A percentile compares a stretch with the other conserved stretches of the same genome.
phyloP scores from a whole-genome alignment of 2,888 invertebrate species.

The Oligia latruncula region DNA sequence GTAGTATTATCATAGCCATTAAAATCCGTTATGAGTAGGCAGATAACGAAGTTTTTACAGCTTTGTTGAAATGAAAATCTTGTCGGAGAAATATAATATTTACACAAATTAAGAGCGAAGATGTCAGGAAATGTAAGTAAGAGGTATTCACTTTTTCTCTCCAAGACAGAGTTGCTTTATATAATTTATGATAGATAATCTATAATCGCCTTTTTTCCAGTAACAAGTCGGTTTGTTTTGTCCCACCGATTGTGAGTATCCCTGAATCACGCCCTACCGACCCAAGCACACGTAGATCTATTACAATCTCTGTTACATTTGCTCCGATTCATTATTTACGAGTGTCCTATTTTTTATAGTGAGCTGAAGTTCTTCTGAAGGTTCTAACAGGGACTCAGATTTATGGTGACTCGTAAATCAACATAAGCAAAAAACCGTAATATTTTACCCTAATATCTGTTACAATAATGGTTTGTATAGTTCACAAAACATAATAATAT shows the following conservation, averaged over 20 bases:
- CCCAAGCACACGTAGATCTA: constrained; percentile 23
- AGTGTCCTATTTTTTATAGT: constrained; percentile 27
- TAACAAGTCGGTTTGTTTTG: too few relatives aligned
- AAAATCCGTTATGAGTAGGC: constrained; percentile 44
- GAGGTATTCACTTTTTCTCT: not conserved
- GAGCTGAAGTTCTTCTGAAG: constrained; percentile 15
- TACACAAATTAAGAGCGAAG: not conserved
- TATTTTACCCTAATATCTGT: not conserved
- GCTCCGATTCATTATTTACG: constrained; percentile 44
- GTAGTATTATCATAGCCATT: constrained; percentile 30
- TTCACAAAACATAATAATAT: not conserved
- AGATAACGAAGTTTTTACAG: constrained; percentile 29
- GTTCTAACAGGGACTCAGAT: constrained; percentile 9
- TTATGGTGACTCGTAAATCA: constrained; percentile 24
- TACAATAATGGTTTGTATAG: not conserved
- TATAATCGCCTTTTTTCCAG: not conserved
- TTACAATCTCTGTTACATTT: constrained; percentile 24
- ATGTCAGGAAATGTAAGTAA: constrained; percentile 5
- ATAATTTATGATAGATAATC: not conserved
- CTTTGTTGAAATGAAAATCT: constrained; percentile 7
- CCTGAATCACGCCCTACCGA: not conserved
- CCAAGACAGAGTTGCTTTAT: not conserved
- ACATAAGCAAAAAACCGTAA: not conserved
- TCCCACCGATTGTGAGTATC: not conserved
- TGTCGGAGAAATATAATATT: constrained; percentile 23